phyloP scores from a whole-genome alignment of 1,140 invertebrate genomes.

The Brachionus calyciflorus region DNA sequence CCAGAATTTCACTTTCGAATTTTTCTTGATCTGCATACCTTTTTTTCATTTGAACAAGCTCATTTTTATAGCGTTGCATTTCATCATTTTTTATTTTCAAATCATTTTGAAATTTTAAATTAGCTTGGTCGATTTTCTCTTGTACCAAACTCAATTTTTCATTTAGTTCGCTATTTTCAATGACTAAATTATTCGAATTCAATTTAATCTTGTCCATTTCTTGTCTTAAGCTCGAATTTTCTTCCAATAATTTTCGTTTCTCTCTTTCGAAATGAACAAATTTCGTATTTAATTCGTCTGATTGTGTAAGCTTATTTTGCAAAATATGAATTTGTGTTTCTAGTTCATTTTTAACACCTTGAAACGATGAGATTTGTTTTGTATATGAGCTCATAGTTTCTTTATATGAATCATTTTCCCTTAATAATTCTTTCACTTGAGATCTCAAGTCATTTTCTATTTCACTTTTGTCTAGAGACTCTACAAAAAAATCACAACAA shows the following conservation, averaged over 20 bases:
- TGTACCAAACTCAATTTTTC: background rate
- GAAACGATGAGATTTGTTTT: constrained; percentile 4
- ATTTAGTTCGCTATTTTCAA: constrained; percentile 23
- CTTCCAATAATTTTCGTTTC: background rate
- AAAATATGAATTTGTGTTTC: background rate
- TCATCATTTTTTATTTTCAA: constrained; percentile 10
- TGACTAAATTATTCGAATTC: background rate
- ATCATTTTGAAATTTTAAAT: background rate
- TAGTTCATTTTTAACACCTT: background rate
- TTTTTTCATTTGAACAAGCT: constrained; percentile 2
- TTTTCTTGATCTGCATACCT: constrained; percentile 27
- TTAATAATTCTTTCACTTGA: background rate
- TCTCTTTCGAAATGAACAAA: background rate
- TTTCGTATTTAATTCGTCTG: background rate
- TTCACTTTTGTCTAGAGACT: background rate
- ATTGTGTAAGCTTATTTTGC: background rate
- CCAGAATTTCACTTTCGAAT: constrained; percentile 39
- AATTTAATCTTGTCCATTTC: background rate
- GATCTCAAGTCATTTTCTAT: background rate
- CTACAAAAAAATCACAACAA: background rate
- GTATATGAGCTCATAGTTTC: background rate
- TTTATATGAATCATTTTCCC: constrained; percentile 14
- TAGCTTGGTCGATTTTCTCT: background rate
- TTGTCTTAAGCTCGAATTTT: background rate
- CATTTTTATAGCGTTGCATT: background rate